A percentile compares a stretch with the other conserved stretches of the same genome.
Evolutionary conservation across 2,113 vertebrate genomes (phyloP).

Genomic region (Phrynosoma platyrhinos): DNA sequence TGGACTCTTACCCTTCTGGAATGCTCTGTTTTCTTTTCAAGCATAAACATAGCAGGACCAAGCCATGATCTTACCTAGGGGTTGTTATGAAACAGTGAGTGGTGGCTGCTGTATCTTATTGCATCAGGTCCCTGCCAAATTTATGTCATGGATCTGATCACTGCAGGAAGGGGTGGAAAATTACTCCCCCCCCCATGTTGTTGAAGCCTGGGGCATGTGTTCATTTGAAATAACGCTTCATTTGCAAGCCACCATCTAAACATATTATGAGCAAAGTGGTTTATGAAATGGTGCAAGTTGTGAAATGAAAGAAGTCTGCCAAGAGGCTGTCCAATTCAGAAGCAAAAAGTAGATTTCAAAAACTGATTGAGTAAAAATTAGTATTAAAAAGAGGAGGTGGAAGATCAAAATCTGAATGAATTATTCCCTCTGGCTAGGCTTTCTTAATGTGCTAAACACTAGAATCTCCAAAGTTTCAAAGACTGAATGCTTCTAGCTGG

Average conservation of each 20-base stretch:
- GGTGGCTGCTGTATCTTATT: conserved; percentile 33
- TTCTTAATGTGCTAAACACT: conserved; percentile 21
- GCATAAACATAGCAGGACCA: too few species aligned
- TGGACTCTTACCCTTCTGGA: conserved; percentile 28
- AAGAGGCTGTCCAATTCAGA: conserved; percentile 28
- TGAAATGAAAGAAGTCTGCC: conserved; percentile 25
- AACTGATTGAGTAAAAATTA: conserved; percentile 13
- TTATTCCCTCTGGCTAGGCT: conserved; percentile 31
- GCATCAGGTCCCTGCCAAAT: conserved; percentile 52
- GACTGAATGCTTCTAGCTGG: neutral
- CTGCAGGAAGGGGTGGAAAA: conserved; percentile 42
- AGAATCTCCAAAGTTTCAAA: neutral
- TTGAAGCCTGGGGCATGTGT: conserved; percentile 37
- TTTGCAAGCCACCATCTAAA: conserved; percentile 22
- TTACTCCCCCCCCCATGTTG: conserved; percentile 46
- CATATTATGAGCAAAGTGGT: too few species aligned
- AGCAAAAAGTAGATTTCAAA: neutral
- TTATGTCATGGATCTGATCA: conserved; percentile 30
- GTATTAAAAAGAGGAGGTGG: neutral
- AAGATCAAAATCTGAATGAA: conserved; percentile 36
- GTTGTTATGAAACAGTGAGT: conserved; percentile 41
- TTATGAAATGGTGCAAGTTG: conserved; percentile 33
- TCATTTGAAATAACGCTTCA: conserved; percentile 43
- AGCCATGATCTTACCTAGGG: neutral
- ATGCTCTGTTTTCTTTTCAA: conserved; percentile 42